Percentiles rank a stretch among this genome's conserved stretches.
These are phyloP conservation scores for Sceliomorpha sp. DNA, from an alignment of 2,888 invertebrate species.

Conservation along the genomic window DNA sequence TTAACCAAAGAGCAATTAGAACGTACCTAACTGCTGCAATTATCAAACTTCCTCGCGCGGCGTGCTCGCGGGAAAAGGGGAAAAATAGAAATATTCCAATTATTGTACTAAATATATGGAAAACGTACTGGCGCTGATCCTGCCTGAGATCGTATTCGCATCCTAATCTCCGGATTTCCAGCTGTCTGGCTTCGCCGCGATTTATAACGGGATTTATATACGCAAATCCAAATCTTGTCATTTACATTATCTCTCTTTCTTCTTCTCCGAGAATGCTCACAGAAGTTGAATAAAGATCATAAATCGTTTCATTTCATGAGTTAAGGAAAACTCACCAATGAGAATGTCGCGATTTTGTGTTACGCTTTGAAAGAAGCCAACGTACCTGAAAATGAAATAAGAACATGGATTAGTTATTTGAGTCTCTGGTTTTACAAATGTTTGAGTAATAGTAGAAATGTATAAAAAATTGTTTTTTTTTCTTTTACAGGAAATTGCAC, in stretches of 20 bases:
- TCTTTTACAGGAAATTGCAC: too few relatives aligned
- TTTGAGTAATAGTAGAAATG: too few relatives aligned
- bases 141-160: slow-evolving; percentile 42
- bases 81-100: slow-evolving; percentile 46
- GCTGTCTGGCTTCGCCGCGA: slow-evolving; percentile 48
- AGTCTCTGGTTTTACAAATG: too few relatives aligned
- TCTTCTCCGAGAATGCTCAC: slow-evolving; percentile 33
- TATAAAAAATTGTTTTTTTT: too few relatives aligned
- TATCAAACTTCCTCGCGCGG: slow-evolving; percentile 54
- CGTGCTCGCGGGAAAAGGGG: slow-evolving; percentile 5
- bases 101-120: slow-evolving; percentile 55
- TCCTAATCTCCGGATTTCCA: slow-evolving; percentile 57
- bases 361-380: too few relatives aligned
- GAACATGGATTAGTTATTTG: too few relatives aligned
- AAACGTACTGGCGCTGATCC: slow-evolving; percentile 47
- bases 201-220: slow-evolving; percentile 57
- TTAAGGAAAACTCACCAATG: slow-evolving; percentile 33
- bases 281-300: slow-evolving; percentile 54
- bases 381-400: too few relatives aligned
- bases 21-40: slow-evolving; percentile 56
- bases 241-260: slow-evolving; percentile 54
- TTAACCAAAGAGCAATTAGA: slow-evolving; percentile 57
- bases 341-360: too few relatives aligned
- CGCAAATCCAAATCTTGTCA: slow-evolving; percentile 54
- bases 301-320: slow-evolving; percentile 47